Evolutionary conservation across 1,140 invertebrate species (phyloP).

Genomic region (Aporrectodea caliginosa): DNA sequence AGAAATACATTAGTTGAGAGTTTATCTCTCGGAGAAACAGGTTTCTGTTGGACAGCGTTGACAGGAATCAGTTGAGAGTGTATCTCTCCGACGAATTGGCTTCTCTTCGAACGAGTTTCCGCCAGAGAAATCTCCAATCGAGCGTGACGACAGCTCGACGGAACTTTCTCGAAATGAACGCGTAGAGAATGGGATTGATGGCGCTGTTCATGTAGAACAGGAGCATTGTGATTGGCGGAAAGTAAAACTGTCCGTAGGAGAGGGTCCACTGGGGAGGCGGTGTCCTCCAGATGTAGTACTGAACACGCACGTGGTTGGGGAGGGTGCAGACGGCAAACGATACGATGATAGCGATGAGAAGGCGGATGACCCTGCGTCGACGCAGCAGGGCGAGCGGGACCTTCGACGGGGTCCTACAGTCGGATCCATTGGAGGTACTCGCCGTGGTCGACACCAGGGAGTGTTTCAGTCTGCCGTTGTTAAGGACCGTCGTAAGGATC

Average conservation of each 20-base stretch:
- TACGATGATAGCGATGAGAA: slow-evolving; percentile 75
- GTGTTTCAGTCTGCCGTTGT: neutral
- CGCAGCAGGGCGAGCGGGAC: slow-evolving; percentile 36
- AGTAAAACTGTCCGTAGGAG: slow-evolving; percentile 8
- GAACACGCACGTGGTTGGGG: slow-evolving; percentile 69
- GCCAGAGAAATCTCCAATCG: neutral
- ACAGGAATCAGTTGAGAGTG: no score
- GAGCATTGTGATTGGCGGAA: neutral
- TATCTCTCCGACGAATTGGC: no score
- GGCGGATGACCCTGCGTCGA: slow-evolving; percentile 60
- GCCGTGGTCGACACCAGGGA: neutral
- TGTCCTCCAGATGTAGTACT: neutral
- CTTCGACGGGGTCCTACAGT: neutral
- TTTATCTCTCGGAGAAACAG: no score
- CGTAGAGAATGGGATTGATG: slow-evolving; percentile 75
- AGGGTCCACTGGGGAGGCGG: slow-evolving; percentile 68
- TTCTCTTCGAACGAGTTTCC: no score
- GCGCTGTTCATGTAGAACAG: slow-evolving; percentile 77
- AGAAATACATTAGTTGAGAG: no score
- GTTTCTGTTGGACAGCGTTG: no score
- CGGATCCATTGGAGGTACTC: neutral
- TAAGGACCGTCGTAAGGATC: neutral
- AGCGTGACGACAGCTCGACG: slow-evolving; percentile 19
- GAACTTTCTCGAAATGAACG: slow-evolving; percentile 68
- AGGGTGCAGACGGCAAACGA: slow-evolving; percentile 80